Base-by-base conservation (phyloP, 2,113 vertebrate species). In the Bucco capensis region DNA sequence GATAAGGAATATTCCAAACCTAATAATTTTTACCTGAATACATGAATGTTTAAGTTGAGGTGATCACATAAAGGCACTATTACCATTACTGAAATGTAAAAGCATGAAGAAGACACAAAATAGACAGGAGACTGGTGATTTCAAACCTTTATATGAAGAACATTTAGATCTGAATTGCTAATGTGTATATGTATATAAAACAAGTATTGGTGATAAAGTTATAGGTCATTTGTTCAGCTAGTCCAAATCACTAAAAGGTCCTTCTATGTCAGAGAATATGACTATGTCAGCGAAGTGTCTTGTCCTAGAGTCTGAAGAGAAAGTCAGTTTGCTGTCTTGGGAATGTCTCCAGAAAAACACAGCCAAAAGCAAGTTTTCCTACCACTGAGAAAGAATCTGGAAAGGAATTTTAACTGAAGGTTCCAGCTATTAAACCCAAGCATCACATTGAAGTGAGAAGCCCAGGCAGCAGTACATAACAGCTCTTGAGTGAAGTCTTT, bases 1-100 rank as follows among this genome's bases (percentile, higher is more conserved):
- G 54, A 79, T 86, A 91, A 95, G 76, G 76, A 91, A 92, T 96
- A 70, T 37, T 83, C 49, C 53, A 89, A 80, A 82, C 51, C 62
- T 78, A 47, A 71, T 40, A 47, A 71, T 40, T 37, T 44, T 78
- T 76, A 80, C 76, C 42, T 75, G 72, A 61, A 86, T 93, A 49
- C 31, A 89, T 69, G 54, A 92, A 66, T 94, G 94, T 93, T 85
- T 82, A 94, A 83, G 12, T 37, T 85, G 79, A 23, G 44, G 87
- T 67, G 58, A 86, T 78, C 76, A 24, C 38, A 76, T 28, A 27
- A 42, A 75, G 38, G 53, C 66, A 91, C 16, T 19, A 10, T 3
- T 35, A n/a, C 5, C 44, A 60, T 35, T 31, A 81, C 12, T 24
- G 27, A 62, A 35, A 18, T 16, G 21, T 18, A 24, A 66, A 86